These are phyloP conservation scores for Parnassius orleans DNA, from an alignment of 2,888 invertebrate species.

Conservation along the genomic window DNA sequence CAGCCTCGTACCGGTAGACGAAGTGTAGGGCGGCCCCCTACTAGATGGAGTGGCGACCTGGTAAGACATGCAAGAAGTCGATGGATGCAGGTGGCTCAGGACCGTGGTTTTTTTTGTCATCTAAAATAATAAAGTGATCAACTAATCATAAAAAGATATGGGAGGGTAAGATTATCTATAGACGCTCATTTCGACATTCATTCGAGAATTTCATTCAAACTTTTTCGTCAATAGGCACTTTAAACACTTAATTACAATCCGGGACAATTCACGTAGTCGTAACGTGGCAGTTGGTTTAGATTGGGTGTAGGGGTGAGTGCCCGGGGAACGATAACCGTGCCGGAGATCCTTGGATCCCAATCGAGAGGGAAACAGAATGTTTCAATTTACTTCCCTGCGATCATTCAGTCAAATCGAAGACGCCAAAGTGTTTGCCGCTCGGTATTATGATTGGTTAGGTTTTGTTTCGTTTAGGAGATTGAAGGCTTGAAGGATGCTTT, in stretches of 20 bases:
- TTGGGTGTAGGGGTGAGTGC: slow-evolving; percentile 13
- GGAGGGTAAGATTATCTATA: too few species aligned
- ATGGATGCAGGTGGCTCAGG: too few species aligned
- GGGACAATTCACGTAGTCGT: slow-evolving; percentile 4
- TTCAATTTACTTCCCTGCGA: slow-evolving; percentile 17
- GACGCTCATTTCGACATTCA: neutral
- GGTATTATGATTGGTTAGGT: too few species aligned
- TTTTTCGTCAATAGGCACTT: too few species aligned
- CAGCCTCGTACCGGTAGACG: too few species aligned
- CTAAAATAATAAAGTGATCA: too few species aligned
- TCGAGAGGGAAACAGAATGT: slow-evolving; percentile 11
- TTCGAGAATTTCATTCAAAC: neutral
- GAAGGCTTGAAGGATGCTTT: neutral
- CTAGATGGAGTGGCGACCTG: too few species aligned
- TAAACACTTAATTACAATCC: slow-evolving; percentile 8
- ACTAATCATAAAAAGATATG: neutral
- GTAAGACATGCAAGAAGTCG: too few species aligned
- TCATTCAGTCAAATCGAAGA: neutral
- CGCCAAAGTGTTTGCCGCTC: neutral
- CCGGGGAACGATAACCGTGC: slow-evolving; percentile 5
- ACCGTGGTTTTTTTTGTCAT: too few species aligned
- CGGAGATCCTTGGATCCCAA: slow-evolving; percentile 7
- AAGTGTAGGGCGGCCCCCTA: too few species aligned
- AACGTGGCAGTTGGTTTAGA: slow-evolving; percentile 13
- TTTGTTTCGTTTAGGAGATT: neutral